A percentile compares a stretch with the other conserved stretches of the same genome.
These are phyloP conservation scores for Tigriopus japonicus DNA, from an alignment of 1,140 invertebrate species.

Conservation along the genomic window DNA sequence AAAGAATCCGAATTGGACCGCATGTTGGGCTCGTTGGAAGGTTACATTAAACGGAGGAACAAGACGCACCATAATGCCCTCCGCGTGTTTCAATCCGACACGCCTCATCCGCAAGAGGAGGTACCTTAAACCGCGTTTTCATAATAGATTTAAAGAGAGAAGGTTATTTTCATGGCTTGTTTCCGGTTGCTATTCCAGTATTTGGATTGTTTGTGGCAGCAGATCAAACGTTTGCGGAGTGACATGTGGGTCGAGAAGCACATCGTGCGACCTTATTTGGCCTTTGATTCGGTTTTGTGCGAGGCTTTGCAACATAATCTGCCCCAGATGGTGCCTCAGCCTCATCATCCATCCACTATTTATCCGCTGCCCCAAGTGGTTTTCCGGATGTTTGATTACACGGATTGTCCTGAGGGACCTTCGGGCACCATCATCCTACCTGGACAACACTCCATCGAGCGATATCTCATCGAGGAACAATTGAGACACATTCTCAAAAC, in stretches of 20 bases:
- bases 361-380: conserved; percentile 82
- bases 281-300: conserved; percentile 83
- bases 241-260: conserved; percentile 96
- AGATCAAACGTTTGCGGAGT: conserved; percentile 71
- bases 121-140: conserved; percentile 22
- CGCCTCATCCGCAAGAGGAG: conserved; percentile 90
- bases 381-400: conserved; percentile 93
- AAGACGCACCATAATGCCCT: conserved; percentile 79
- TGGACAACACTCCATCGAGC: conserved; percentile 87
- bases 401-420: conserved; percentile 75
- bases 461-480: conserved; percentile 95
- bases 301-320: conserved; percentile 90
- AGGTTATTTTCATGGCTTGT: not conserved
- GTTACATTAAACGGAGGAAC: conserved; percentile 77
- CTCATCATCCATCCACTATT: conserved; percentile 64
- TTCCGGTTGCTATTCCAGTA: conserved; percentile 34
- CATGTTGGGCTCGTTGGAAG: conserved; percentile 75
- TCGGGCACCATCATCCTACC: conserved; percentile 43
- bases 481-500: conserved; percentile 79
- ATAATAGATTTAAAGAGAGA: conserved; percentile 16
- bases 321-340: conserved; percentile 64
- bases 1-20: conserved; percentile 84
- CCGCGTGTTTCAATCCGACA: conserved; percentile 75
- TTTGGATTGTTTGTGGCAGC: conserved; percentile 89
- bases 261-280: conserved; percentile 79